Conservation (phyloP, 2,113 vertebrate species). For the Coracopsis vasa region DNA sequence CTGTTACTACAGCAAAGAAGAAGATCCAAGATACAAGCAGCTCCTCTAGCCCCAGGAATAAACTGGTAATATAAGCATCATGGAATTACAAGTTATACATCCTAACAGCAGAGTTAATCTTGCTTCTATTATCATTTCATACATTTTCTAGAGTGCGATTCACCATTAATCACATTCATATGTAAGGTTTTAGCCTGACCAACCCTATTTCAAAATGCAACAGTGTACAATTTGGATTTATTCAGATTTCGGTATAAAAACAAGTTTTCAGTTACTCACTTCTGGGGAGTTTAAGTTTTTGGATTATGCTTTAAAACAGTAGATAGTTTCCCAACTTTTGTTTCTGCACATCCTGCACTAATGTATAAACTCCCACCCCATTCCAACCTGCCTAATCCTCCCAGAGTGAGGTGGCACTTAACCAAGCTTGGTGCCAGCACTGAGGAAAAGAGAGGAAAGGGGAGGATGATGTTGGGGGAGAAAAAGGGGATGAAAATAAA, state of each 20-base stretch:
- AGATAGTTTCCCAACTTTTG: neutral
- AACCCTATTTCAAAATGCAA: neutral
- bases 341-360: neutral
- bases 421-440: neutral
- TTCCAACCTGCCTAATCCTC: neutral
- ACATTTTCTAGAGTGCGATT: neutral
- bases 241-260: neutral
- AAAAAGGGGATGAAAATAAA: neutral
- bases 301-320: neutral
- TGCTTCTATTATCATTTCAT: neutral
- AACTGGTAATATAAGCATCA: neutral
- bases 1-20: neutral
- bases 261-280: neutral
- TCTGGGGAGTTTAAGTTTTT: neutral
- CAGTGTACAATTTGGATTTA: neutral
- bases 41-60: neutral
- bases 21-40: neutral
- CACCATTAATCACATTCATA: neutral
- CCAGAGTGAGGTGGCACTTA: neutral
- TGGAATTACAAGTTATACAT: neutral
- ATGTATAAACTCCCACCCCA: neutral
- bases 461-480: rapidly evolving
- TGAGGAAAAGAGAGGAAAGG: neutral
- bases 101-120: neutral
- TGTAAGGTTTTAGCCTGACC: neutral